Evolutionary conservation across 2,888 invertebrate species (phyloP).

Genomic region (Polydrusus tereticollis): DNA sequence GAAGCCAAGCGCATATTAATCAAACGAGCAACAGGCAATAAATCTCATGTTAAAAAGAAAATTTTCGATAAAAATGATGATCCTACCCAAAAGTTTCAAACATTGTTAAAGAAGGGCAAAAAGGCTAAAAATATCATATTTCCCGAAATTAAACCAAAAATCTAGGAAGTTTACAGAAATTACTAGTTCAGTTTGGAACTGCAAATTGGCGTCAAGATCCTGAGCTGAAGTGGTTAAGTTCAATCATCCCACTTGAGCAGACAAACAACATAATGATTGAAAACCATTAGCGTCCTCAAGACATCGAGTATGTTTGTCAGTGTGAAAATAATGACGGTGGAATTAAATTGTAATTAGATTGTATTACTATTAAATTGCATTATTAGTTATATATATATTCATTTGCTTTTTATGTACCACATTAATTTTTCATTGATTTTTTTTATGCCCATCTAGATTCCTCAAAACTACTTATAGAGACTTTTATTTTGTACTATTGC

Average conservation of each 20-base stretch:
- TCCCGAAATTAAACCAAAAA: neutral
- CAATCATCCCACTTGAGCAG: neutral
- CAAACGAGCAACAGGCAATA: neutral
- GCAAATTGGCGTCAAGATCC: neutral
- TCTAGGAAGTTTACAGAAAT: neutral
- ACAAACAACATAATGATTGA: neutral
- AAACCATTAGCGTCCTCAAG: neutral
- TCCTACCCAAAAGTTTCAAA: no score
- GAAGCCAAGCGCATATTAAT: neutral
- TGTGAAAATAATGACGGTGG: neutral
- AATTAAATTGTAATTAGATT: neutral
- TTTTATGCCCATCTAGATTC: no score
- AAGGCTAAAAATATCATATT: neutral
- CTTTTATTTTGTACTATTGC: no score
- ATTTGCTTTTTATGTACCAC: no score
- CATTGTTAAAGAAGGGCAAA: neutral
- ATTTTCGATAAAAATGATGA: neutral
- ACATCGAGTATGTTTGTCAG: neutral
- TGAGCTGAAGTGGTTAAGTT: neutral
- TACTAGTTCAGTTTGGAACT: neutral
- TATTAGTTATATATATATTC: no score
- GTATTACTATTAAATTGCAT: no score
- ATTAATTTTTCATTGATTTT: no score
- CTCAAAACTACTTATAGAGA: no score
- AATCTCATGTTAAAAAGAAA: neutral